Conservation (phyloP, 2,113 vertebrate species). For the Verasper variegatus region DNA sequence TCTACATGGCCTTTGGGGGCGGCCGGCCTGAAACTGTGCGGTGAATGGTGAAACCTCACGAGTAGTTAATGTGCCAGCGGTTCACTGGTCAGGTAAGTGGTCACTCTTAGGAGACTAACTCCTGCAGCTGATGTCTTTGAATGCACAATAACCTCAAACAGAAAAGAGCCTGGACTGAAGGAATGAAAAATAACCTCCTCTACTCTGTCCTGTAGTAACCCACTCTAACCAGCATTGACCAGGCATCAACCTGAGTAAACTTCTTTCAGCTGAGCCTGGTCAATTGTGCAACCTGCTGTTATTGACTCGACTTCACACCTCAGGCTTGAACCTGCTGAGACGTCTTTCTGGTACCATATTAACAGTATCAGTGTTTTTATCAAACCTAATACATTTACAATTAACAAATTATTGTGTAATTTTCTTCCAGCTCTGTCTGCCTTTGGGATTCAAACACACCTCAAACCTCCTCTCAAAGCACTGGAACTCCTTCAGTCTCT, state of each 20-base stretch:
- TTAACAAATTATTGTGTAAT: too few relatives aligned
- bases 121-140: too few relatives aligned
- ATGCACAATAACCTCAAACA: neutral
- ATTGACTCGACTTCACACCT: neutral
- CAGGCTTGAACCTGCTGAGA: neutral
- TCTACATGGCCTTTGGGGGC: conserved; percentile 4
- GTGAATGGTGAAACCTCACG: conserved; percentile 5
- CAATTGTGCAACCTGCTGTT: neutral
- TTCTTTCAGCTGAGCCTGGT: too few relatives aligned
- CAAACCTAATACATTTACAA: neutral
- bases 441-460: conserved; percentile 73
- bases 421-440: neutral
- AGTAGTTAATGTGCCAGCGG: neutral
- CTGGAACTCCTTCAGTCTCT: conserved; percentile 94
- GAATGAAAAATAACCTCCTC: neutral
- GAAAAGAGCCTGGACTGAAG: neutral
- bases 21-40: conserved; percentile 7
- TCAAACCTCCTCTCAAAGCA: conserved; percentile 97
- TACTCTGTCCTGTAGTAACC: neutral
- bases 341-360: neutral
- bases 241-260: neutral
- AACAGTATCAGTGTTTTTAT: neutral
- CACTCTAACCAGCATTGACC: neutral
- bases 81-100: neutral
- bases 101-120: too few relatives aligned